Conservation (phyloP, 2,113 vertebrate genomes). For the Malurus cyaneus region DNA sequence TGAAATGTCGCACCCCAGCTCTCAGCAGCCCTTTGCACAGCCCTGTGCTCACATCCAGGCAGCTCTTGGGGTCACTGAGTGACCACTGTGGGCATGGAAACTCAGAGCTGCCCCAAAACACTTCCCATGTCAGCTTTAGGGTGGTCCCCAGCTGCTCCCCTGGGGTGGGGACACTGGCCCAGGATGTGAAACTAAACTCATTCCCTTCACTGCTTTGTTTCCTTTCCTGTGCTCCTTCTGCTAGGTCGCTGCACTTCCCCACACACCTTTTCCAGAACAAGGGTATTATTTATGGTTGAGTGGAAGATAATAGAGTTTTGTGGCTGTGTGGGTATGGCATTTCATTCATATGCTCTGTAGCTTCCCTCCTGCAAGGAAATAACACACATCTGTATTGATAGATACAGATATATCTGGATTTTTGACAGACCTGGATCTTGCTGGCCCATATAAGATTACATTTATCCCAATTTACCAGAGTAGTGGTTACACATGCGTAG, state of each 20-base stretch:
- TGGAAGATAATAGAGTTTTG: not conserved
- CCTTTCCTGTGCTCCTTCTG: not conserved
- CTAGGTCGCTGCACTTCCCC: not conserved
- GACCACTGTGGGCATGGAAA: rapidly evolving
- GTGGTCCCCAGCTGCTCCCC: not conserved
- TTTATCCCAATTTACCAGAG: constrained; percentile 8
- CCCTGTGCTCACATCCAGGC: not conserved
- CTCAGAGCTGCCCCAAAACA: not conserved
- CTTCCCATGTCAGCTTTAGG: not conserved
- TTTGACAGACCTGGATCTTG: not conserved
- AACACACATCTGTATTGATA: not conserved
- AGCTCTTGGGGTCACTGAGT: rapidly evolving
- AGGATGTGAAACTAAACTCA: not conserved
- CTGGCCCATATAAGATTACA: not conserved
- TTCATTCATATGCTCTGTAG: not conserved
- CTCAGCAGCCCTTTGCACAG: not conserved
- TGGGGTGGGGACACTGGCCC: not conserved
- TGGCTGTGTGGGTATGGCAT: not conserved
- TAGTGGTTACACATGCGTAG: not conserved
- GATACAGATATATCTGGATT: not conserved
- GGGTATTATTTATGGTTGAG: not conserved
- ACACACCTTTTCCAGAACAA: not conserved
- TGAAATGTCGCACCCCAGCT: rapidly evolving
- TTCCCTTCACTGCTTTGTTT: not conserved
- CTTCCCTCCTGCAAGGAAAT: not conserved